Evolutionary conservation across 2,888 invertebrate genomes (phyloP).

Genomic region (Biston stratarius): DNA sequence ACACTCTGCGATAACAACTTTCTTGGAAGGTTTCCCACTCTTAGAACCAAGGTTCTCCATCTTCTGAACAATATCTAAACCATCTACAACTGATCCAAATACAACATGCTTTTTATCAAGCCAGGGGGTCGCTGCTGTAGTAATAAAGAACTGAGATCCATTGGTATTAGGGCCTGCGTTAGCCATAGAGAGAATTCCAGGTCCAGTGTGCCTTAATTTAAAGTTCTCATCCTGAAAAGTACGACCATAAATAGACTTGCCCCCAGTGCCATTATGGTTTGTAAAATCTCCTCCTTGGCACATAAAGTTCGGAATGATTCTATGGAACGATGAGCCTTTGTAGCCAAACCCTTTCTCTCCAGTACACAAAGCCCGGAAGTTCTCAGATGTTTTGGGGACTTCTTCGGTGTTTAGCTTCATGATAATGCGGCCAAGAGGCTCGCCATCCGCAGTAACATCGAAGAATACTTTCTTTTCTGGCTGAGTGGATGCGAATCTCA

Average conservation of each 20-base stretch:
- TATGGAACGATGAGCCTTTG: slow-evolving; percentile 96
- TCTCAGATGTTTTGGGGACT: slow-evolving; percentile 97
- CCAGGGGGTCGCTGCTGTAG: slow-evolving; percentile 97
- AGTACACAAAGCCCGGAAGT: slow-evolving; percentile 96
- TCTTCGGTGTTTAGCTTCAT: slow-evolving; percentile 96
- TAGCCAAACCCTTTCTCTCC: slow-evolving; percentile 90
- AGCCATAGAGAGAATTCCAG: slow-evolving; percentile 97
- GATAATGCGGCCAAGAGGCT: slow-evolving; percentile 93
- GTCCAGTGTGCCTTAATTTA: slow-evolving; percentile 94
- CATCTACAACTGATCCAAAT: slow-evolving; percentile 96
- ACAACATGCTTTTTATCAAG: slow-evolving; percentile 98
- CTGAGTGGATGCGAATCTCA: slow-evolving; percentile 75
- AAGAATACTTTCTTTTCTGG: slow-evolving; percentile 90
- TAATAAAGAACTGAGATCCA: slow-evolving; percentile 99
- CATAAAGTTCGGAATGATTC: slow-evolving; percentile 98
- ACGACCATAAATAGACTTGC: slow-evolving; percentile 98
- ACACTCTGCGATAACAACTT: slow-evolving; percentile 92
- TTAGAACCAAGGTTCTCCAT: slow-evolving; percentile 93
- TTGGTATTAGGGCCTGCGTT: slow-evolving; percentile 98
- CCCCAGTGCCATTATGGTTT: slow-evolving; percentile 96
- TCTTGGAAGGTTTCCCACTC: slow-evolving; percentile 94
- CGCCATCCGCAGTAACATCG: slow-evolving; percentile 94
- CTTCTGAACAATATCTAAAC: slow-evolving; percentile 96
- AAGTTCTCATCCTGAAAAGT: slow-evolving; percentile 98
- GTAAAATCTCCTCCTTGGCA: slow-evolving; percentile 98